A percentile compares a stretch with the other conserved stretches of the same genome.
Evolutionary conservation across 2,797 vertebrate genomes (phyloP).

Genomic region (Sebastes nivosus): DNA sequence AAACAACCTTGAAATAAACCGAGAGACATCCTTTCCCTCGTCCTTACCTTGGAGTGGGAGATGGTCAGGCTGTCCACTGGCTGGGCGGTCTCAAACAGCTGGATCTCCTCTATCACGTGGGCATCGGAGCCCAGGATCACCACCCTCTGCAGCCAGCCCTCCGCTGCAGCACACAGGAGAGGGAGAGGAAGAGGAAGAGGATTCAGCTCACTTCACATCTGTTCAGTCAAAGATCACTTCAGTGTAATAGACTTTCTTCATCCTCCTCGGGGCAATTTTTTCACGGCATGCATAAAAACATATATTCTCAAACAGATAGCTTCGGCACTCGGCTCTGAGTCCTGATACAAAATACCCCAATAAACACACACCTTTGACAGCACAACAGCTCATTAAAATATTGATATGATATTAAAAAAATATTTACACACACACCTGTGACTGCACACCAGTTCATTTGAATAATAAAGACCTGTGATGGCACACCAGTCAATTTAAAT

Average conservation of each 20-base stretch:
- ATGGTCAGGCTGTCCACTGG: conserved; percentile 92
- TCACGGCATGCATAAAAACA: conserved; percentile 24
- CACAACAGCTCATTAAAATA: conserved; percentile 21
- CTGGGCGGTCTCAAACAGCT: conserved; percentile 89
- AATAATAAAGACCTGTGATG: conserved; percentile 24
- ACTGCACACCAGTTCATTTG: conserved; percentile 14
- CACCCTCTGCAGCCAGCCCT: conserved; percentile 94
- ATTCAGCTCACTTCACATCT: conserved; percentile 14
- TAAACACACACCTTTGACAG: conserved; percentile 18
- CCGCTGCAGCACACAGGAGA: conserved; percentile 74
- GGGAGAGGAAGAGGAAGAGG: neutral
- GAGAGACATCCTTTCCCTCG: fast-evolving
- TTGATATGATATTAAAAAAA: conserved; percentile 2
- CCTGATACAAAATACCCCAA: neutral
- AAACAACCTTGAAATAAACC: neutral
- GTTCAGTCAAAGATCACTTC: neutral
- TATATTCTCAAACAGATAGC: conserved; percentile 18
- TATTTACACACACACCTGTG: neutral
- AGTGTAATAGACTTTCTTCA: neutral
- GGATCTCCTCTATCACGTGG: conserved; percentile 95
- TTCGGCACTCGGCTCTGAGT: neutral
- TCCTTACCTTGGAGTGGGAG: conserved; percentile 87
- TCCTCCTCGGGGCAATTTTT: conserved; percentile 11
- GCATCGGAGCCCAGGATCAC: conserved; percentile 84
- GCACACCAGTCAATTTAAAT: conserved; percentile 32